A percentile compares a stretch with the other conserved stretches of the same genome.
Conservation (phyloP, 2,888 invertebrate species). For the Cremastinae sp. region DNA sequence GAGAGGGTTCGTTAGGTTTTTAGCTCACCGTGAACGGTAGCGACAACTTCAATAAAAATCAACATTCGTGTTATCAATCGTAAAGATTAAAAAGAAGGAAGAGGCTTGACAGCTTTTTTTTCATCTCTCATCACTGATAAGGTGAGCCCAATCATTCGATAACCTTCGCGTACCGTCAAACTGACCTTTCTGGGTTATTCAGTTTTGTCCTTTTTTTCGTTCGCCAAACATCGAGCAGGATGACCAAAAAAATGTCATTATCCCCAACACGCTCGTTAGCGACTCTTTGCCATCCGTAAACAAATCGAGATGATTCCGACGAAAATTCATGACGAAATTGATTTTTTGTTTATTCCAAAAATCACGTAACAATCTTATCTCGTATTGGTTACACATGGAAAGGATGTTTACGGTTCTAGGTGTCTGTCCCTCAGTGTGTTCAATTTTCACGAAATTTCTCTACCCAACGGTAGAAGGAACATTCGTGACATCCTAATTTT, state of each 20-base stretch:
- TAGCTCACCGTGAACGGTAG: slow-evolving; percentile 15
- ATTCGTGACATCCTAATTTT: no score
- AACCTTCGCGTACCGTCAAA: slow-evolving; percentile 49
- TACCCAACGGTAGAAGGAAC: no score
- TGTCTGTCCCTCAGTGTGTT: no score
- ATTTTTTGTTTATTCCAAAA: no score
- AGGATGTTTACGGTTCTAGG: no score
- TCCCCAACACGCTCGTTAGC: not conserved
- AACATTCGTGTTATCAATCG: not conserved
- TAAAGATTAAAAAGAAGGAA: slow-evolving; percentile 6
- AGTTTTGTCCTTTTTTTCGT: slow-evolving; percentile 52
- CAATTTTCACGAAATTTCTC: no score
- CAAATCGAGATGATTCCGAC: no score
- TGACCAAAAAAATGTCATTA: slow-evolving; percentile 1
- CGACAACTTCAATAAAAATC: slow-evolving; percentile 1
- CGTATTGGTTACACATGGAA: not conserved
- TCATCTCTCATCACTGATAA: slow-evolving; percentile 29
- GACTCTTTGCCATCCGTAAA: not conserved
- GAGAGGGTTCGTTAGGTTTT: slow-evolving; percentile 20
- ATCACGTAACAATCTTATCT: not conserved
- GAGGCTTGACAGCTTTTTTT: slow-evolving; percentile 17
- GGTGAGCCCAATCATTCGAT: slow-evolving; percentile 45
- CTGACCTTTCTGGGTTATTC: slow-evolving; percentile 59
- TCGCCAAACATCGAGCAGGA: slow-evolving; percentile 4
- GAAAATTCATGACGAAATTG: no score